These are phyloP conservation scores for Ochropleura leucogaster DNA, from an alignment of 2,888 invertebrate species.

Conservation along the genomic window DNA sequence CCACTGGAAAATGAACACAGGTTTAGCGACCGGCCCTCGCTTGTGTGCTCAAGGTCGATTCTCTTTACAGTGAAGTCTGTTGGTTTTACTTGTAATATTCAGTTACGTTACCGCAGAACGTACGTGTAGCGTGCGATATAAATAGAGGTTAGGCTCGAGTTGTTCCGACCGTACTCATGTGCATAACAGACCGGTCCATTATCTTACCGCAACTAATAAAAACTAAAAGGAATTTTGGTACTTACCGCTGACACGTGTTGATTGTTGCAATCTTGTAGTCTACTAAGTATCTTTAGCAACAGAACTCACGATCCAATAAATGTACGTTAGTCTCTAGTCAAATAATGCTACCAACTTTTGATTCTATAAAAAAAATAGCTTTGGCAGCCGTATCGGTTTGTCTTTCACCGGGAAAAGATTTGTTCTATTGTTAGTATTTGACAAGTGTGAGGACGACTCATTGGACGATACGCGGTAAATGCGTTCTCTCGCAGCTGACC, in stretches of 20 bases:
- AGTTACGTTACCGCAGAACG: constrained; percentile 81
- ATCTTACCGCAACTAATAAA: constrained; percentile 88
- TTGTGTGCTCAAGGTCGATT: constrained; percentile 73
- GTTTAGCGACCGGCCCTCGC: constrained; percentile 67
- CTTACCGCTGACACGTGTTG: constrained; percentile 67
- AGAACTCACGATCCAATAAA: constrained; percentile 48
- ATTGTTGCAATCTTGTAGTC: constrained; percentile 56
- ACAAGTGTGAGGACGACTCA: constrained; percentile 59
- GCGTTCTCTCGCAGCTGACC: constrained; percentile 44
- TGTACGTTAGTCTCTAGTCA: constrained; percentile 41
- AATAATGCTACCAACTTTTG: constrained; percentile 61
- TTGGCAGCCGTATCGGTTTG: constrained; percentile 65
- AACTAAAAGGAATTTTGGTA: constrained; percentile 84
- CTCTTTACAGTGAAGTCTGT: constrained; percentile 77
- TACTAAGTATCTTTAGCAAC: constrained; percentile 25
- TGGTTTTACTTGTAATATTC: constrained; percentile 86
- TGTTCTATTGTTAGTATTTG: constrained; percentile 68
- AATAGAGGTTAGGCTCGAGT: constrained; percentile 85
- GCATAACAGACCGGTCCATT: constrained; percentile 86
- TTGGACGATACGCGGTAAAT: constrained; percentile 53
- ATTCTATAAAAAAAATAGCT: constrained; percentile 68
- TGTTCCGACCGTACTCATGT: constrained; percentile 81
- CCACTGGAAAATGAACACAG: constrained; percentile 22
- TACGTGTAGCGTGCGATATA: constrained; percentile 83
- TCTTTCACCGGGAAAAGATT: constrained; percentile 68